Percentiles rank a stretch among this genome's conserved stretches.
Conservation (phyloP, 2,888 invertebrate genomes). For the Synergus gifuensis region DNA sequence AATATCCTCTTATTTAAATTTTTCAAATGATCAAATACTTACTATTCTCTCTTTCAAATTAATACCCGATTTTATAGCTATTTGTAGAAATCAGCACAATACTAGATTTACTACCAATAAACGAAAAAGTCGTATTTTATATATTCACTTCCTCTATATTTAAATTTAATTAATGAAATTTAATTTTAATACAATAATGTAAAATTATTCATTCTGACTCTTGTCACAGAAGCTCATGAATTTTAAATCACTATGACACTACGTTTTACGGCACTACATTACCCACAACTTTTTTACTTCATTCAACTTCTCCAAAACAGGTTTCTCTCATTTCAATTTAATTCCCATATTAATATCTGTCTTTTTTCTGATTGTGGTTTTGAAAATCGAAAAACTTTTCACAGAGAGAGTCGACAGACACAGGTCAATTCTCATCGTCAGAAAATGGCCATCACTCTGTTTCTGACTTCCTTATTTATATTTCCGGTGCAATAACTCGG, state of each 20-base stretch:
- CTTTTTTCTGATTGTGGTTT: conserved; percentile 26
- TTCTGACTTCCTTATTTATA: background rate
- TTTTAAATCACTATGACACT: background rate
- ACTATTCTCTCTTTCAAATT: background rate
- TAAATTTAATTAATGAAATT: background rate
- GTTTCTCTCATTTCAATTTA: conserved; percentile 38
- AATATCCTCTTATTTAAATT: too few relatives aligned
- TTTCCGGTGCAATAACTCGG: conserved; percentile 2
- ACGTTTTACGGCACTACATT: background rate
- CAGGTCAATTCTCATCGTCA: background rate
- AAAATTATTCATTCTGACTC: background rate
- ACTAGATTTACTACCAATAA: background rate
- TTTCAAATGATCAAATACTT: background rate
- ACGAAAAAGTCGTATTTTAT: background rate
- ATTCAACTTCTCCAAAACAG: conserved; percentile 24
- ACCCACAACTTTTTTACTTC: conserved; percentile 5
- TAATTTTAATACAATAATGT: background rate
- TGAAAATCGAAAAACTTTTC: conserved; percentile 14
- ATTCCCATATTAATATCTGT: background rate
- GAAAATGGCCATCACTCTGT: conserved; percentile 13
- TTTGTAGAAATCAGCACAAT: conserved; percentile 1
- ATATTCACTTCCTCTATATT: background rate
- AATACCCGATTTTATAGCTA: background rate
- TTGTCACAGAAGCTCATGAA: background rate
- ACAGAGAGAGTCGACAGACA: conserved; percentile 9